Evolutionary conservation across 2,888 invertebrate species (phyloP).

Genomic region (Polyommatus iphigenia): DNA sequence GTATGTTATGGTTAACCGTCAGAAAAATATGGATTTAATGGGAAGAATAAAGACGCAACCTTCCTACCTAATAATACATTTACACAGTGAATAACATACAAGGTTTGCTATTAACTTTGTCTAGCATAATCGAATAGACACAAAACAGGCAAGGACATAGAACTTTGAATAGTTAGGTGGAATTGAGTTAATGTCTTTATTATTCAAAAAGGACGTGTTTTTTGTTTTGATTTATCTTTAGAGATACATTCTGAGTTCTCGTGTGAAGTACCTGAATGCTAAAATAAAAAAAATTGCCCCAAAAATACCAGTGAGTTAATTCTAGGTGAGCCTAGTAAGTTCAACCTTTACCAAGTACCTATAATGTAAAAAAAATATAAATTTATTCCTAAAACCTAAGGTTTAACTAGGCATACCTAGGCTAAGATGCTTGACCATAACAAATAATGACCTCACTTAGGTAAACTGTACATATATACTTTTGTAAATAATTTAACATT

Average conservation of each 20-base stretch:
- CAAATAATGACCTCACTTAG: slow-evolving; percentile 15
- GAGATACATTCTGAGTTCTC: too few relatives aligned
- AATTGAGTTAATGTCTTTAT: too few relatives aligned
- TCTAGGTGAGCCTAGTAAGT: not conserved
- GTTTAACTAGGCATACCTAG: slow-evolving; percentile 11
- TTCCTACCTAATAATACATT: not conserved
- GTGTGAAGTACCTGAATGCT: too few relatives aligned
- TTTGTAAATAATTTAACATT: slow-evolving; percentile 38
- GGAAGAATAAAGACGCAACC: not conserved
- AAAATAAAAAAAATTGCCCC: not conserved
- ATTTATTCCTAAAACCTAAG: not conserved
- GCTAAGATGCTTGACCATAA: slow-evolving; percentile 11
- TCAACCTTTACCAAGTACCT: too few relatives aligned
- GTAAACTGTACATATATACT: slow-evolving; percentile 35
- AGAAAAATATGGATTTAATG: not conserved
- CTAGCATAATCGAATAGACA: not conserved
- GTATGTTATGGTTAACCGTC: slow-evolving; percentile 14
- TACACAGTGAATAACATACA: not conserved
- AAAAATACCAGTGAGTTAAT: not conserved
- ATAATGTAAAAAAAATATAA: too few relatives aligned
- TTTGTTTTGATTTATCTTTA: too few relatives aligned
- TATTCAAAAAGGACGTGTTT: too few relatives aligned
- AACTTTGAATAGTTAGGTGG: too few relatives aligned
- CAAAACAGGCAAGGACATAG: too few relatives aligned
- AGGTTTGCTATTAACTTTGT: not conserved